Evolutionary conservation across 2,797 vertebrate genomes (phyloP).

Genomic region (Kryptolebias ocellatus): DNA sequence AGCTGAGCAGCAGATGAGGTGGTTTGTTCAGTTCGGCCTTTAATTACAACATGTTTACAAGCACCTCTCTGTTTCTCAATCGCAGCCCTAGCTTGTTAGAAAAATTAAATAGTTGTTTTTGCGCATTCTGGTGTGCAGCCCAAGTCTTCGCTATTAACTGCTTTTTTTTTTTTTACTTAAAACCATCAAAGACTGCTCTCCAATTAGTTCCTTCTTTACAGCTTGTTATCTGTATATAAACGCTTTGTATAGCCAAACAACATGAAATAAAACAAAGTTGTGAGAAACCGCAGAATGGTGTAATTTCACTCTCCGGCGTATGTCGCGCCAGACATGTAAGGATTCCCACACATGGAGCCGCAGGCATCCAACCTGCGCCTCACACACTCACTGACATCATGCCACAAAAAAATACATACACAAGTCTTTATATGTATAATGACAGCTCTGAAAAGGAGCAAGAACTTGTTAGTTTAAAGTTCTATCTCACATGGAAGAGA

Average conservation of each 20-base stretch:
- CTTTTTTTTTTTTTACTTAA: background rate
- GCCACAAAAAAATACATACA: background rate
- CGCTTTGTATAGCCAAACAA: constrained; percentile 24
- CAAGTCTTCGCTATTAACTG: background rate
- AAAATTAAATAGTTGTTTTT: background rate
- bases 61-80: constrained; percentile 2
- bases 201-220: constrained; percentile 43
- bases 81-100: background rate
- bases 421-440: no score
- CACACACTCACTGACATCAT: constrained; percentile 11
- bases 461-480: no score
- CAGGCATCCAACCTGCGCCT: constrained; percentile 25
- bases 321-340: constrained; percentile 5
- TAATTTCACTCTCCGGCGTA: constrained; percentile 37
- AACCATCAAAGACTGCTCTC: constrained; percentile 15
- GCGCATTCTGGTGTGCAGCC: background rate
- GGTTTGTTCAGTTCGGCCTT: constrained; percentile 16
- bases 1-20: constrained; percentile 25
- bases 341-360: constrained; percentile 23
- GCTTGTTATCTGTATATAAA: constrained; percentile 26
- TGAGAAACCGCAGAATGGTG: constrained; percentile 62
- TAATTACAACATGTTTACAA: constrained; percentile 45
- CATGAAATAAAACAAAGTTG: constrained; percentile 24
- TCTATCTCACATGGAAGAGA: no score
- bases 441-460: no score